Percentiles rank a stretch among this genome's conserved stretches.
These are phyloP conservation scores for Malthinus flaveolus DNA, from an alignment of 2,888 invertebrate genomes.

Conservation along the genomic window DNA sequence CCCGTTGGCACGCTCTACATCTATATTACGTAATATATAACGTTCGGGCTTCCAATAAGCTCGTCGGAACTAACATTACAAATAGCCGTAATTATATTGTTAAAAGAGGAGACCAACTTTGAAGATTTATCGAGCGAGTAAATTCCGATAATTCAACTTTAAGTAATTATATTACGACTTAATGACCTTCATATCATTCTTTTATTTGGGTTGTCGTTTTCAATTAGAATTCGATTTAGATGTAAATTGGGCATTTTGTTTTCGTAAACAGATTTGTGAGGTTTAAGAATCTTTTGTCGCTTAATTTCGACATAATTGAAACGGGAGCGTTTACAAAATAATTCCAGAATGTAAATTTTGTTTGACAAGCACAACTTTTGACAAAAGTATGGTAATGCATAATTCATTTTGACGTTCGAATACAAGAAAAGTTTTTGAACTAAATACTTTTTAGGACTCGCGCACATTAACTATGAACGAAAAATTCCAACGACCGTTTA, in stretches of 20 bases:
- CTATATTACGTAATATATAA: constrained; percentile 11
- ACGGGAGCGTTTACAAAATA: constrained; percentile 6
- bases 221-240: constrained; percentile 15
- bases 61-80: constrained; percentile 3
- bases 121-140: background rate
- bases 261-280: constrained; percentile 4
- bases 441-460: constrained; percentile 3
- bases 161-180: constrained; percentile 3
- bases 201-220: constrained; percentile 6
- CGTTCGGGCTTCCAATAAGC: constrained; percentile 11
- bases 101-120: background rate
- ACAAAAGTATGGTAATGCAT: constrained; percentile 7
- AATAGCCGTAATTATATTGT: background rate
- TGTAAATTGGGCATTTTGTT: constrained; percentile 9
- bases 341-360: constrained; percentile 5
- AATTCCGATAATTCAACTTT: background rate
- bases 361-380: constrained; percentile 7
- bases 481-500: background rate
- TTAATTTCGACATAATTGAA: constrained; percentile 11
- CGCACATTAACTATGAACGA: background rate
- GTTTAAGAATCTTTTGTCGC: constrained; percentile 11
- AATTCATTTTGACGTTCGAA: constrained; percentile 6
- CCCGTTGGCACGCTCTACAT: constrained; percentile 39
- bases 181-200: constrained; percentile 3
- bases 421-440: constrained; percentile 6